A percentile compares a stretch with the other conserved stretches of the same genome.
Conservation (phyloP, 2,797 vertebrate genomes). For the Mus minutoides region DNA sequence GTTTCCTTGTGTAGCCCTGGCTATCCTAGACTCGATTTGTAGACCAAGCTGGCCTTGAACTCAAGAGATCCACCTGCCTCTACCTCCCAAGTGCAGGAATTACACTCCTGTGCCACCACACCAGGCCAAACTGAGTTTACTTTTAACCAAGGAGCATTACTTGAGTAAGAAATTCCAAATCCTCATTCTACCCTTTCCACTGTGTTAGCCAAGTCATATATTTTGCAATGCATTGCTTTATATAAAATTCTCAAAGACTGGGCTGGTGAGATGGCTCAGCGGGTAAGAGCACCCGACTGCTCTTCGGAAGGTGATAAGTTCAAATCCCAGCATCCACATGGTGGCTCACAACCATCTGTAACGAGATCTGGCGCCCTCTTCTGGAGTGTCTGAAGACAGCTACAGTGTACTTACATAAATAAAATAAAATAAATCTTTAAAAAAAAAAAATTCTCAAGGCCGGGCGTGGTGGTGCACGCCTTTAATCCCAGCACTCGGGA, state of each 20-base stretch:
- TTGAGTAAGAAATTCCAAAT: constrained; percentile 60
- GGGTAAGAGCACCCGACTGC: too few relatives aligned
- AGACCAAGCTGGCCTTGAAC: background rate
- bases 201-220: constrained; percentile 53
- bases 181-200: constrained; percentile 44
- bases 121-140: constrained; percentile 9
- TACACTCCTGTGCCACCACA: background rate
- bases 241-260: constrained; percentile 40
- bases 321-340: too few relatives aligned
- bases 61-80: background rate
- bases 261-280: too few relatives aligned
- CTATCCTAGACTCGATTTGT: background rate
- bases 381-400: too few relatives aligned
- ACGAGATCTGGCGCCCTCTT: too few relatives aligned
- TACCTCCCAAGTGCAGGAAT: background rate
- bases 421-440: too few relatives aligned
- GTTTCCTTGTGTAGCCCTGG: background rate
- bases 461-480: too few relatives aligned
- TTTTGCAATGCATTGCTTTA: constrained; percentile 22
- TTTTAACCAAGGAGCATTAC: constrained; percentile 47
- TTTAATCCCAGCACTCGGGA: too few relatives aligned
- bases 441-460: too few relatives aligned
- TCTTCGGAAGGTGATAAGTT: too few relatives aligned
- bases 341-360: too few relatives aligned
- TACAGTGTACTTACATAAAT: too few relatives aligned